These are phyloP conservation scores for Polietes domitor DNA, from an alignment of 2,888 invertebrate genomes.

Conservation along the genomic window DNA sequence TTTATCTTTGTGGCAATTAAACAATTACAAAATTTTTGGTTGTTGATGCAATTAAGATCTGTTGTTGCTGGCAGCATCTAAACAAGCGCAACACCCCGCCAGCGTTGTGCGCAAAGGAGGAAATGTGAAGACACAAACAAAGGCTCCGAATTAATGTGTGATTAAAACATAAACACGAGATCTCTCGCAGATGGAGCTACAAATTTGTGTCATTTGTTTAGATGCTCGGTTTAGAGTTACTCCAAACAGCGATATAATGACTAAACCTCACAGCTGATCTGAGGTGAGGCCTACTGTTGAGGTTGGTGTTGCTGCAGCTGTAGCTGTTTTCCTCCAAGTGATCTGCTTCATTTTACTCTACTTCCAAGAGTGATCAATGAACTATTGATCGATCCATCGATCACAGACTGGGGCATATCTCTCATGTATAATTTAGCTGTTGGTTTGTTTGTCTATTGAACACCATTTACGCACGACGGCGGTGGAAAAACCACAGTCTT, in stretches of 20 bases:
- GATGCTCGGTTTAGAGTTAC: slow-evolving; percentile 1
- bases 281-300: slow-evolving; percentile 14
- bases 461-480: neutral
- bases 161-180: slow-evolving; percentile 29
- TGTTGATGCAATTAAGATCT: slow-evolving; percentile 24
- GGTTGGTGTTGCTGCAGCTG: neutral
- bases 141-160: slow-evolving; percentile 6
- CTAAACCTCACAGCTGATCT: slow-evolving; percentile 3
- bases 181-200: neutral
- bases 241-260: neutral
- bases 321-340: slow-evolving; percentile 16
- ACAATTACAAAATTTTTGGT: slow-evolving; percentile 21
- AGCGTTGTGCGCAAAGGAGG: neutral
- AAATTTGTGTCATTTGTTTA: slow-evolving; percentile 38
- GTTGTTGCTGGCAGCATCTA: slow-evolving; percentile 2
- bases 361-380: slow-evolving; percentile 26
- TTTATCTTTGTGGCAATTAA: slow-evolving; percentile 21
- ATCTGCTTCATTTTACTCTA: slow-evolving; percentile 48
- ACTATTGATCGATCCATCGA: neutral
- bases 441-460: neutral
- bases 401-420: neutral
- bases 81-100: slow-evolving; percentile 4
- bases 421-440: neutral
- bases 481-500: slow-evolving; percentile 15
- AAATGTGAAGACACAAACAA: neutral